Evolutionary conservation across 2,888 invertebrate genomes (phyloP), one percentile per base, ranked within the genome.

Genomic region (Colletes collaris): DNA sequence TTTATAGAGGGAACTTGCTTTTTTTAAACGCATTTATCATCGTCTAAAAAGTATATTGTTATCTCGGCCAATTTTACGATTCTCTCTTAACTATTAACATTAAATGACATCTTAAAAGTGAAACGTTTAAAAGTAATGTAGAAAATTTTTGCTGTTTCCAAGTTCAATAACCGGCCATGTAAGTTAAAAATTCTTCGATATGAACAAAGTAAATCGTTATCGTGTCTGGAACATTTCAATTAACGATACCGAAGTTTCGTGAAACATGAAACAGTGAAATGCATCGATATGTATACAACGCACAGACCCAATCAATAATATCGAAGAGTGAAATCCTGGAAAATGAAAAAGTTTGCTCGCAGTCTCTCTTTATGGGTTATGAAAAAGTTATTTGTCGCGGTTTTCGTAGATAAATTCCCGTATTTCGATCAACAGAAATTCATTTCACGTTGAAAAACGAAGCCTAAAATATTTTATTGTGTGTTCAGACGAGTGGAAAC

Each of bases 311-410:
- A 63, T 67, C 73, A 73, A 73, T 66, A 67, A 44, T 66, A 46
- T 68, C 59, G 59, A 35, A 27, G 37, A 46, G 63, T 46, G 52
- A 64, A 74, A 74, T 53, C 64, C 52, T 44, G 64, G 49, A 55
- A 60, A 76, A 74, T 78, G 74, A 74, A 74, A 74, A 63, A 46
- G 8, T 74, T 68, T 52, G 35, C 62, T 53, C 13, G 35, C 13
- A 27, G 52, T 7, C 50, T 35, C 8, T 11, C 40, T 27, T 8
- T n/a, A 16, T 35, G 40, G 40, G 16, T n/a, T 40, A 5, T 16
- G n/a, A 44, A 16, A 59, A 59, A 59, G 44, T 10, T 40, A 35
- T 59, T n/a, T 59, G 10, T 35, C 59, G 8, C 11, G 35, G 13
- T 10, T 40, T 40, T 44, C 40, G 40, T 10, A 59, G 16, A 16